Evolutionary conservation across 1,140 invertebrate genomes (phyloP), one percentile per base, ranked within the genome.

Genomic region (Bombus balteatus): DNA sequence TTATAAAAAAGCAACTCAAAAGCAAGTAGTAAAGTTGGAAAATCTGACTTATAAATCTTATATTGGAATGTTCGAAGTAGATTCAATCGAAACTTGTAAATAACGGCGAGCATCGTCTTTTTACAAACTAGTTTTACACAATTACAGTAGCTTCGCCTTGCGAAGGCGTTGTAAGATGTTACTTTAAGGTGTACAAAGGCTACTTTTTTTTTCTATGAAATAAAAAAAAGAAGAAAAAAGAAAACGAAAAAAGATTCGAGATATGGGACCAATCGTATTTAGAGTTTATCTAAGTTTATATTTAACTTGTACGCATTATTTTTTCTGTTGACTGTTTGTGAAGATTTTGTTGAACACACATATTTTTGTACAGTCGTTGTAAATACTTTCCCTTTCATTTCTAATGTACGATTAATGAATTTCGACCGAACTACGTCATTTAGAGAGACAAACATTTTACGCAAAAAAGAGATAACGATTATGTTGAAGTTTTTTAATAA

Each of bases 181-280:
- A 28, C 78, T 81, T 81, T 81, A 85, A 73, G 83, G 78, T 89
- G 78, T 88, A 89, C 70, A 89, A 85, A 88, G 73, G 87, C 66
- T 88, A 41, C 65, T 43, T 88, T 80, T 43, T 80, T 43, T 75
- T 70, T 43, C 66, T 68, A 22, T 59, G 37, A 62, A 82, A 74
- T 71, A 83, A 65, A 47, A 62, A 62, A 41, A 43, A 10, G 18
- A 28, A 43, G 47, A 12, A 25, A 62, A 39, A 62, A 41, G 39
- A 41, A 22, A 28, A 70, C 0, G 8, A 8, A 37, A 41, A 4
- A 72, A 70, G 66, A 86, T 85, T 83, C 70, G 39, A 73, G 65
- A 91, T 68, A 74, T 81, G 90, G 90, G 90, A 90, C 90, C 90
- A 91, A 88, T 76, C 72, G 62, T 83, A 59, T 68, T 70, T 32